Base-by-base conservation (phyloP, 2,113 vertebrate species). In the Morone saxatilis region DNA sequence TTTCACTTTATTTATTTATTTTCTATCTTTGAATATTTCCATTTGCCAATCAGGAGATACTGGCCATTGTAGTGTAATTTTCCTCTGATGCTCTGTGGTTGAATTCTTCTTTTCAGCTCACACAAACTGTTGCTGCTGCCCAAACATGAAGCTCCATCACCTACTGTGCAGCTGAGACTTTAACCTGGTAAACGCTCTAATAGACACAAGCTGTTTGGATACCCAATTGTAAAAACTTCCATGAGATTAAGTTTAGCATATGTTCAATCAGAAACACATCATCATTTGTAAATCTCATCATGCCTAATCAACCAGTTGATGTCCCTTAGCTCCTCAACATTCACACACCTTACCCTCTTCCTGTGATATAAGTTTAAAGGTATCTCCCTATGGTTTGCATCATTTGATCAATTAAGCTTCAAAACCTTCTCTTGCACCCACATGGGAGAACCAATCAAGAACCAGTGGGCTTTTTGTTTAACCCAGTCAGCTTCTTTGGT, bases 381-480 rank as follows among this genome's bases (percentile, higher is more conserved):
- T 38, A 65, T 60, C 40, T 62, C 20, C 38, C 17, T 57, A 68
- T 43, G 54, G 69, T 78, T 81, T 77, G n/a, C 9, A 6, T 61
- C 14, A 54, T 25, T 78, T 4, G 1, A 45, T 67, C 36, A 65
- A 56, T 16, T 53, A 3, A 68, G 51, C 36, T 8, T 54, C 47
- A 62, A 36, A 40, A 73, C n/a, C 10, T 25, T 50, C 11, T 45
- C 63, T 43, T 3, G 0, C 71, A 54, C 40, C 22, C 38, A 51
- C 43, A 66, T 45, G 69, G 50, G 25, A 25, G 48, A 47, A 83
- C 62, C 71, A 72, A 61, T 73, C 57, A 19, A 11, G n/a, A 61
- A 82, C 66, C 66, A 59, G 53, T 56, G 62, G 17, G 22, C 38
- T 62, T 68, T 79, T 47, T 43, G 70, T 70, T 38, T 66, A 62